These are phyloP conservation scores for Alentia gelatinosa DNA, from an alignment of 2,888 invertebrate species.

Conservation along the genomic window DNA sequence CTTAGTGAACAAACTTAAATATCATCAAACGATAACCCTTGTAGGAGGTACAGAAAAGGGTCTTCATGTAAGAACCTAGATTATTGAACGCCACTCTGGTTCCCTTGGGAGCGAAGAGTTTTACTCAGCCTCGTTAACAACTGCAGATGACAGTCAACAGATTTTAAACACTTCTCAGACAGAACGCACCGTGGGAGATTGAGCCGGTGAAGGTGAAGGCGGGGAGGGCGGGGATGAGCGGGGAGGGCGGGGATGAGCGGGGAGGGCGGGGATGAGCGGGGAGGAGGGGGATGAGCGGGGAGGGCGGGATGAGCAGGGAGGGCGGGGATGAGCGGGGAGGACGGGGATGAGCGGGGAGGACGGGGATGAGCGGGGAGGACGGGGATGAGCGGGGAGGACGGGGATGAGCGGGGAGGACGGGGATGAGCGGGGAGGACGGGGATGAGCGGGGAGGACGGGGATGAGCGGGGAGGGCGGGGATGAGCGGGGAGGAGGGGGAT, in stretches of 20 bases:
- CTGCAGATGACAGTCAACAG: too few species aligned
- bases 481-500: not conserved
- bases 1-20: too few species aligned
- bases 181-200: not conserved
- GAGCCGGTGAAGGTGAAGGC: not conserved
- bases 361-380: not conserved
- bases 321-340: not conserved
- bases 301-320: not conserved
- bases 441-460: not conserved
- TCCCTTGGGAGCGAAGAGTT: too few species aligned
- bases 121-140: too few species aligned
- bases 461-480: not conserved
- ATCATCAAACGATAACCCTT: too few species aligned
- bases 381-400: not conserved
- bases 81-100: too few species aligned
- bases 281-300: constrained; percentile 18
- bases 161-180: too few species aligned
- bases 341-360: not conserved
- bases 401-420: not conserved
- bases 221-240: not conserved
- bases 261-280: constrained; percentile 14
- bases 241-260: not conserved
- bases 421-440: not conserved
- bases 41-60: too few species aligned
- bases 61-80: too few species aligned